phyloP scores from a whole-genome alignment of 2,113 vertebrate genomes.

The Salvelinus sp. region DNA sequence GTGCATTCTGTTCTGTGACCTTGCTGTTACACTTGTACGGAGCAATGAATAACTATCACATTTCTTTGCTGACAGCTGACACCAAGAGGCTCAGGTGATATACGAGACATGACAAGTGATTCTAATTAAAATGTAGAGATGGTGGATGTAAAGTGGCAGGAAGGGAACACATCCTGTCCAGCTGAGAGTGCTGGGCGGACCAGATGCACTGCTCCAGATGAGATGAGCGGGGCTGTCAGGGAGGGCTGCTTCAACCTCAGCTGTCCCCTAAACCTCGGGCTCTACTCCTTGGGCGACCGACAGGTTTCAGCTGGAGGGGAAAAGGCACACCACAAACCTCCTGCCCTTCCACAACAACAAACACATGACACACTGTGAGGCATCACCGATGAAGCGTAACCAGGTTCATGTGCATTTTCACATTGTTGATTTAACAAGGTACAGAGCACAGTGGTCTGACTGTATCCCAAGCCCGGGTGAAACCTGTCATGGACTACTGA shows the following conservation, averaged over 20 bases:
- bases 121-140: constrained; percentile 82
- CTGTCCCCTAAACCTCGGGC: constrained; percentile 68
- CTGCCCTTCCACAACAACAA: constrained; percentile 68
- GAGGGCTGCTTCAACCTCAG: constrained; percentile 69
- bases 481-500: constrained; percentile 52
- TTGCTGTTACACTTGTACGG: constrained; percentile 73
- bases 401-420: constrained; percentile 62
- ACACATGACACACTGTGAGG: constrained; percentile 59
- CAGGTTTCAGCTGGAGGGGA: constrained; percentile 77
- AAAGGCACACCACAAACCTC: constrained; percentile 62
- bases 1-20: constrained; percentile 74
- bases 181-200: constrained; percentile 56
- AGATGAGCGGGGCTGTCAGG: constrained; percentile 75
- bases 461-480: constrained; percentile 45
- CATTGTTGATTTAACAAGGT: constrained; percentile 58
- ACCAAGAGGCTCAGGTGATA: constrained; percentile 78
- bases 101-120: constrained; percentile 83
- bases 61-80: constrained; percentile 83
- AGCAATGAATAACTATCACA: constrained; percentile 82
- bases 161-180: constrained; percentile 77
- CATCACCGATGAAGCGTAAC: constrained; percentile 52
- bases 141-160: constrained; percentile 80
- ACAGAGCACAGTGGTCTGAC: constrained; percentile 50
- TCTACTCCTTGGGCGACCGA: constrained; percentile 64
- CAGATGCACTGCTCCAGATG: constrained; percentile 64